These are phyloP conservation scores for Diadumene lineata DNA, from an alignment of 92 coral and sea anemone genomes.

Conservation along the genomic window DNA sequence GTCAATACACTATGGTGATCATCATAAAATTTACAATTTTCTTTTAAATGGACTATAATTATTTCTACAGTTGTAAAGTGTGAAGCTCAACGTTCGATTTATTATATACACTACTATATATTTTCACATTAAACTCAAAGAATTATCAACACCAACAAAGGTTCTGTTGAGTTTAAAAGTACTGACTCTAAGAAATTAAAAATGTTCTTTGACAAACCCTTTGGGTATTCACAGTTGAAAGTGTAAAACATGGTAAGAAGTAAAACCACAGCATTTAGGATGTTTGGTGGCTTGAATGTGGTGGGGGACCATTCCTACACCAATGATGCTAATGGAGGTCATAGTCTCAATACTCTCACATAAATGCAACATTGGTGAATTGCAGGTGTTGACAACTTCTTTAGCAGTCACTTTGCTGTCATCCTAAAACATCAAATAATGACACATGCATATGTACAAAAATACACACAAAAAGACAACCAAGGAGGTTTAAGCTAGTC, in stretches of 20 bases:
- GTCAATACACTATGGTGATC: too few relatives aligned
- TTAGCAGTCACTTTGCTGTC: not conserved
- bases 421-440: not conserved
- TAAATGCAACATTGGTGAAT: not conserved
- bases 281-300: not conserved
- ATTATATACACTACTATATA: not conserved
- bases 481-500: too few relatives aligned
- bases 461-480: too few relatives aligned
- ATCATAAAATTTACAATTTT: too few relatives aligned
- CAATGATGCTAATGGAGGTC: not conserved
- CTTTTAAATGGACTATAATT: too few relatives aligned
- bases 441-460: too few relatives aligned
- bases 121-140: not conserved
- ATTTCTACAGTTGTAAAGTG: too few relatives aligned
- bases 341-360: not conserved
- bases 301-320: not conserved
- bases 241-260: too few relatives aligned
- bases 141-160: slow-evolving; percentile 5
- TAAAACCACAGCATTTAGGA: slow-evolving; percentile 8
- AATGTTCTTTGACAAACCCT: not conserved
- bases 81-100: not conserved
- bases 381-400: not conserved
- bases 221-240: slow-evolving; percentile 7
- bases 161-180: not conserved
- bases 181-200: not conserved